Evolutionary conservation across 2,113 vertebrate genomes (phyloP).

Genomic region (Corapipo altera): DNA sequence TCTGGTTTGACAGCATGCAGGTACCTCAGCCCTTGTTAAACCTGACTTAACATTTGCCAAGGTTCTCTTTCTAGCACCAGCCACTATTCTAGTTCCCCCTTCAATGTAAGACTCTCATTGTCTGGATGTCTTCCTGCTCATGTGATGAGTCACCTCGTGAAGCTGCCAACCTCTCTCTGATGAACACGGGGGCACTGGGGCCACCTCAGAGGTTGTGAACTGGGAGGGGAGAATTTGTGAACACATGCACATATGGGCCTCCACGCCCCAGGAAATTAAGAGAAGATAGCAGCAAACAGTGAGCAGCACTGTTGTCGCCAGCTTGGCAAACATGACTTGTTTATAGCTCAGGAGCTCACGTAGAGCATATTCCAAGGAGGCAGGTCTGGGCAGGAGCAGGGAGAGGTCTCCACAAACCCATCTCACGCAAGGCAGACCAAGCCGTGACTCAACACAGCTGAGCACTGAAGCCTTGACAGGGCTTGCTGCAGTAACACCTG

Average conservation of each 20-base stretch:
- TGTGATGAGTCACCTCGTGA: background rate
- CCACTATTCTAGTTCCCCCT: background rate
- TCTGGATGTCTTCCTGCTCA: background rate
- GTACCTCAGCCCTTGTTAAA: background rate
- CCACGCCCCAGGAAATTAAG: background rate
- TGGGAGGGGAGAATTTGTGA: background rate
- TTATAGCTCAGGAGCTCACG: background rate
- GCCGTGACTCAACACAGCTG: constrained; percentile 5
- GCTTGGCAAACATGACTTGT: background rate
- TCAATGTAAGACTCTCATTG: background rate
- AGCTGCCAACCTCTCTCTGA: fast-evolving
- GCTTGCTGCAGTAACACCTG: background rate
- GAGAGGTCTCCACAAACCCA: background rate
- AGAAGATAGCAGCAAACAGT: background rate
- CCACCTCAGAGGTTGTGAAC: background rate
- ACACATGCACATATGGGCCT: background rate
- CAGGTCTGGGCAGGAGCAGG: constrained; percentile 44
- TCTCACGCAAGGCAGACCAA: background rate
- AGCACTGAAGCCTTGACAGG: background rate
- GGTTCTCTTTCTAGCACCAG: background rate
- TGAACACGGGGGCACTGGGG: background rate
- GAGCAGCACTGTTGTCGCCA: background rate
- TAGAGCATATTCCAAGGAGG: background rate
- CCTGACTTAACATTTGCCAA: background rate
- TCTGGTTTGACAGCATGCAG: background rate